Evolutionary conservation across 2,797 vertebrate genomes (phyloP).

Genomic region (Sandelia bainsii): DNA sequence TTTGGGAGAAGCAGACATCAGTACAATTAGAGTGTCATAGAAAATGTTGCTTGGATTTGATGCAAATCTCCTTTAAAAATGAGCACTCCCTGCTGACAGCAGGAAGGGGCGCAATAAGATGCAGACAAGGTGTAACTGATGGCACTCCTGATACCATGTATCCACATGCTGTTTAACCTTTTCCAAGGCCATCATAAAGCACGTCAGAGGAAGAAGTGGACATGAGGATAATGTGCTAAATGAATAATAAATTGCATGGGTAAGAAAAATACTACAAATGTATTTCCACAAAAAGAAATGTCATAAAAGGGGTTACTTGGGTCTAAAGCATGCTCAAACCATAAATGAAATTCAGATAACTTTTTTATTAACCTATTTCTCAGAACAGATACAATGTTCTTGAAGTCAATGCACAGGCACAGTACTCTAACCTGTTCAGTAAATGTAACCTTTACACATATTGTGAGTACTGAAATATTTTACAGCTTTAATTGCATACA

Average conservation of each 20-base stretch:
- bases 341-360: neutral
- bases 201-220: slow-evolving; percentile 66
- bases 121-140: slow-evolving; percentile 89
- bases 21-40: slow-evolving; percentile 88
- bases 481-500: neutral
- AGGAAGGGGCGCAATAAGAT: slow-evolving; percentile 85
- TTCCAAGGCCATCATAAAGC: slow-evolving; percentile 60
- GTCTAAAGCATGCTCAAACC: neutral
- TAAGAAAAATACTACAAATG: slow-evolving; percentile 21
- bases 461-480: neutral
- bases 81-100: slow-evolving; percentile 84
- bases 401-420: slow-evolving; percentile 1
- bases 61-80: slow-evolving; percentile 89
- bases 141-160: slow-evolving; percentile 84
- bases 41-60: slow-evolving; percentile 84
- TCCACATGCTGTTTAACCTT: slow-evolving; percentile 80
- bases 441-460: neutral
- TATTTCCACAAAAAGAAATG: slow-evolving; percentile 21
- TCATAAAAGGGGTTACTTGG: neutral
- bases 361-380: slow-evolving; percentile 9
- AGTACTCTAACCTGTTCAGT: neutral
- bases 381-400: neutral
- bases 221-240: slow-evolving; percentile 54
- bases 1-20: slow-evolving; percentile 85
- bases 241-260: slow-evolving; percentile 48